Evolutionary conservation across 2,113 vertebrate species (phyloP).

Genomic region (Sebastes fasciatus): DNA sequence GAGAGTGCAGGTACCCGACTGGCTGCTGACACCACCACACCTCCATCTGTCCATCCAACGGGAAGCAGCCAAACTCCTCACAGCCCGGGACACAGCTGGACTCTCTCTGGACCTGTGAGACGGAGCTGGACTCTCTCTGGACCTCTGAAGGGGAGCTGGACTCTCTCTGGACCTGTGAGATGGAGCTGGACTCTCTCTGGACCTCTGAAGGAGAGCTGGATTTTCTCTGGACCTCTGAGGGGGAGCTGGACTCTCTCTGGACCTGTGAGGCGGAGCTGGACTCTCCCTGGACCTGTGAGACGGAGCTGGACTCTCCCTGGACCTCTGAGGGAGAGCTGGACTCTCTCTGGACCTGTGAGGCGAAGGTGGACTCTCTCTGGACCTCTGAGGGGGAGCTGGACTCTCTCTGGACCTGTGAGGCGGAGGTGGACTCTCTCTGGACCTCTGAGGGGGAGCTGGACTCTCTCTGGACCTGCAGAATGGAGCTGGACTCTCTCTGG

Average conservation of each 20-base stretch:
- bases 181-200: too few species aligned
- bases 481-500: slow-evolving; percentile 33
- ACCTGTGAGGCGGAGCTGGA: slow-evolving; percentile 63
- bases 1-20: neutral
- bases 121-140: slow-evolving; percentile 71
- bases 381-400: neutral
- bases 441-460: neutral
- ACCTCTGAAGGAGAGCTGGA: too few species aligned
- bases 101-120: neutral
- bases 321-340: too few species aligned
- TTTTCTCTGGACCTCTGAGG: too few species aligned
- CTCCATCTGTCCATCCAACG: slow-evolving; percentile 79
- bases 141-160: slow-evolving; percentile 63
- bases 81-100: slow-evolving; percentile 79
- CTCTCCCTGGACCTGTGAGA: neutral
- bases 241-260: slow-evolving; percentile 32
- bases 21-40: slow-evolving; percentile 52
- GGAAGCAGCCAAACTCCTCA: slow-evolving; percentile 86
- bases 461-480: slow-evolving; percentile 46
- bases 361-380: slow-evolving; percentile 20
- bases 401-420: too few species aligned
- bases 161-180: neutral
- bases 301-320: too few species aligned
- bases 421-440: too few species aligned
- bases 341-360: slow-evolving; percentile 65